Evolutionary conservation across 2,888 invertebrate species (phyloP).

Genomic region (Dendrolimus houi): DNA sequence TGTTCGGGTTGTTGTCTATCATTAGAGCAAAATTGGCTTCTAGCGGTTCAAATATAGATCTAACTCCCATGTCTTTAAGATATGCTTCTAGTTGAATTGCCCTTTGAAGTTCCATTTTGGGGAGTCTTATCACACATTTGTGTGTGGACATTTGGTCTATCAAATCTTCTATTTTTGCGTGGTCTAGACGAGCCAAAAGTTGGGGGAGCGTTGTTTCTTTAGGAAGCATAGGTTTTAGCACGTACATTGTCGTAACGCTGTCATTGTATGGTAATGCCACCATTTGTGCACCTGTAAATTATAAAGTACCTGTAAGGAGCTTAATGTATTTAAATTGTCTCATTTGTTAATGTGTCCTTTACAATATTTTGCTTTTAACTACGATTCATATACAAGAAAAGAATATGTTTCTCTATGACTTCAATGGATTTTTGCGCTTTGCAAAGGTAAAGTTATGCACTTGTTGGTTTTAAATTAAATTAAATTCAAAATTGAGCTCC

Average conservation of each 20-base stretch:
- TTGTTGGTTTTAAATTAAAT: too few species aligned
- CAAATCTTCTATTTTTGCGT: constrained; percentile 61
- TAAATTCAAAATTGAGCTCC: too few species aligned
- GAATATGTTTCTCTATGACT: too few species aligned
- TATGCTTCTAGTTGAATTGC: constrained; percentile 71
- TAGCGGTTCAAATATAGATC: constrained; percentile 77
- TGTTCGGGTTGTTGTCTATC: constrained; percentile 40
- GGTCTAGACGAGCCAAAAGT: constrained; percentile 64
- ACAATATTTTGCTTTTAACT: too few species aligned
- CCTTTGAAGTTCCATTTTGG: constrained; percentile 83
- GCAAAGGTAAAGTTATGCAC: too few species aligned
- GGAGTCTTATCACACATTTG: constrained; percentile 77
- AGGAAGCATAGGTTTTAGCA: constrained; percentile 74
- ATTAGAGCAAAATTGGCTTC: constrained; percentile 82
- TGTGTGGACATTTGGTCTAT: constrained; percentile 58
- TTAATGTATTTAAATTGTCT: too few species aligned
- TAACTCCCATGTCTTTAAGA: constrained; percentile 76
- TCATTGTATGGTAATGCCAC: constrained; percentile 84
- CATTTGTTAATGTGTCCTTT: too few species aligned
- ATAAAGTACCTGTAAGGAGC: too few species aligned
- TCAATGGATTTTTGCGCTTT: too few species aligned
- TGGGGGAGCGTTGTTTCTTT: constrained; percentile 53
- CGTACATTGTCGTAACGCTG: constrained; percentile 78
- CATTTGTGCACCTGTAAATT: constrained; percentile 73
- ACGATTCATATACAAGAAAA: too few species aligned